Evolutionary conservation across 2,113 vertebrate species (phyloP).

Genomic region (Euleptes europaea): DNA sequence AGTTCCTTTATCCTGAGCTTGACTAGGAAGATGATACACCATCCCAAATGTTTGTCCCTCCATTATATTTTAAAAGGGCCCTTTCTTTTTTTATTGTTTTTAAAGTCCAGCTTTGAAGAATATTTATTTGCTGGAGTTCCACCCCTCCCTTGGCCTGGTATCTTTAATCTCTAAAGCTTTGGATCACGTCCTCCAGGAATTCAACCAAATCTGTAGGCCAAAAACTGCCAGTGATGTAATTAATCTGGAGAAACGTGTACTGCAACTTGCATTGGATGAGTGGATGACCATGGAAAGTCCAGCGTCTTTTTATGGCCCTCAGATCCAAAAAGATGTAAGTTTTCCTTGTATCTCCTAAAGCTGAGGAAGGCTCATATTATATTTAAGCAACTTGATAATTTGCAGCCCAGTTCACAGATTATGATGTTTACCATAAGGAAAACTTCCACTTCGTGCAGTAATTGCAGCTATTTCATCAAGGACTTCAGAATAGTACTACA

Average conservation of each 20-base stretch:
- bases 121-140: slow-evolving; percentile 76
- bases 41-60: not conserved
- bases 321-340: slow-evolving; percentile 73
- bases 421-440: not conserved
- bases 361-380: not conserved
- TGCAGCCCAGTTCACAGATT: not conserved
- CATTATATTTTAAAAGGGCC: not conserved
- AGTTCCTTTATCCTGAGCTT: not conserved
- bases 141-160: slow-evolving; percentile 74
- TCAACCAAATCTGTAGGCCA: slow-evolving; percentile 57
- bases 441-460: not conserved
- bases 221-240: slow-evolving; percentile 46
- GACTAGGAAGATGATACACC: not conserved
- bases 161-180: slow-evolving; percentile 65
- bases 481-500: not conserved
- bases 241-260: slow-evolving; percentile 62
- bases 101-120: slow-evolving; percentile 73
- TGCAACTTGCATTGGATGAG: slow-evolving; percentile 65
- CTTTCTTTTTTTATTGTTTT: not conserved
- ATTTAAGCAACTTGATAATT: not conserved
- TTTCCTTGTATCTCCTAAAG: not conserved
- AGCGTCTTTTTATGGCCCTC: slow-evolving; percentile 65
- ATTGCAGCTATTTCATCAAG: not conserved
- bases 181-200: slow-evolving; percentile 66
- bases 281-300: slow-evolving; percentile 58